Percentiles rank a stretch among this genome's conserved stretches.
These are phyloP conservation scores for Ianthella basta DNA, from an alignment of 37 sponge, comb jelly and placozoan genomes.

Conservation along the genomic window DNA sequence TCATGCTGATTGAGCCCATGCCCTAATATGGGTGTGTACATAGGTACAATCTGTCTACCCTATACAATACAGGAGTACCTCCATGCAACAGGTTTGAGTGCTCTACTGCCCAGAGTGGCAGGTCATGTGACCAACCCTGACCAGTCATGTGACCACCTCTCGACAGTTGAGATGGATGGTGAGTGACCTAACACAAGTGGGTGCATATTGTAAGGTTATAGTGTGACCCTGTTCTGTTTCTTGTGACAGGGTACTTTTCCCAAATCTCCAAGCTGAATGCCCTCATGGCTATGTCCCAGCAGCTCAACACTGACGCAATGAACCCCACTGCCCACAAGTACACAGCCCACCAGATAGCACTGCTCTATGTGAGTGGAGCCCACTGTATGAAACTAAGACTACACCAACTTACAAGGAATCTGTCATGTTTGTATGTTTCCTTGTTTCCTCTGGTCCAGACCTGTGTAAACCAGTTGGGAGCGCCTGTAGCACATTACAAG, in stretches of 20 bases:
- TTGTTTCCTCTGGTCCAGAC: conserved; percentile 31
- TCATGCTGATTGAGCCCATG: too few relatives aligned
- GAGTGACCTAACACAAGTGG: neutral
- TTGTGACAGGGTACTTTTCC: conserved; percentile 55
- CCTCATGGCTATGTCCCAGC: conserved; percentile 66
- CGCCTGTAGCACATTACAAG: conserved; percentile 45
- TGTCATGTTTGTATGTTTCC: neutral
- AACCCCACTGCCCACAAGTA: conserved; percentile 75
- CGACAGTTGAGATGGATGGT: conserved; percentile 55
- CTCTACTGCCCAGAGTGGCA: conserved; percentile 62
- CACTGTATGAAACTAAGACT: too few relatives aligned
- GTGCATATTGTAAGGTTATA: neutral
- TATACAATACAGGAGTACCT: conserved; percentile 44
- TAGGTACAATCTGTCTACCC: too few relatives aligned
- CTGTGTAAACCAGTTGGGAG: conserved; percentile 48
- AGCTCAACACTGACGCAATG: conserved; percentile 58
- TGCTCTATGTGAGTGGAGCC: conserved; percentile 58
- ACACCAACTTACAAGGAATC: too few relatives aligned
- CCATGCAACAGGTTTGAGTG: conserved; percentile 32
- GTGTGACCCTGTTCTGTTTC: neutral
- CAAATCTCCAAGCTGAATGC: conserved; percentile 58
- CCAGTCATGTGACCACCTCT: neutral
- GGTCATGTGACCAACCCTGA: conserved; percentile 47
- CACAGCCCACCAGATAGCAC: conserved; percentile 80
- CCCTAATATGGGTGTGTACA: too few relatives aligned